phyloP scores from a whole-genome alignment of 1,140 invertebrate genomes.

The Drosophila novamexicana region DNA sequence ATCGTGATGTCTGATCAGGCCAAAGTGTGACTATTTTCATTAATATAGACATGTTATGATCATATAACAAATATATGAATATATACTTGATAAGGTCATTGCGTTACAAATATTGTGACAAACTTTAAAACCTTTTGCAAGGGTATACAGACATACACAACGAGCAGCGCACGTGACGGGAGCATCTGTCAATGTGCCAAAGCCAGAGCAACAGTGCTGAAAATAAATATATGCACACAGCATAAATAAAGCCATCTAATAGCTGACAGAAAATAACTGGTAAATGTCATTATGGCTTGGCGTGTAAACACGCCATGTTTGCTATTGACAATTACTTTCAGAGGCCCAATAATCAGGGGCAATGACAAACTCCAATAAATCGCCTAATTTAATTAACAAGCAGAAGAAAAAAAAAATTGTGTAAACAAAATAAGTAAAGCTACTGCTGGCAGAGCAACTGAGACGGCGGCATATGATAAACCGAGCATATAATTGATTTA shows the following conservation, averaged over 20 bases:
- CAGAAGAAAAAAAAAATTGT: background rate
- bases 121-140: background rate
- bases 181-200: constrained; percentile 49
- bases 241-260: constrained; percentile 38
- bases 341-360: constrained; percentile 17
- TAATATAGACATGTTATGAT: too few species aligned
- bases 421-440: constrained; percentile 25
- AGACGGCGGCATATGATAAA: constrained; percentile 38
- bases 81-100: background rate
- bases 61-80: background rate
- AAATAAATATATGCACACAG: constrained; percentile 19
- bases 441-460: background rate
- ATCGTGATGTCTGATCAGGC: too few species aligned
- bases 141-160: constrained; percentile 28
- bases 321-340: constrained; percentile 25
- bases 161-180: constrained; percentile 25
- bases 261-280: constrained; percentile 18
- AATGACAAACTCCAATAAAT: constrained; percentile 50
- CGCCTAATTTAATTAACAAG: constrained; percentile 53
- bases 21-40: too few species aligned
- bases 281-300: constrained; percentile 33
- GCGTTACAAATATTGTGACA: background rate
- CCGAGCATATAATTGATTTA: constrained; percentile 77
- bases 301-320: constrained; percentile 15
- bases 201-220: constrained; percentile 30